Base-by-base conservation (phyloP, 1,140 invertebrate species). In the Phthorimaea operculella region DNA sequence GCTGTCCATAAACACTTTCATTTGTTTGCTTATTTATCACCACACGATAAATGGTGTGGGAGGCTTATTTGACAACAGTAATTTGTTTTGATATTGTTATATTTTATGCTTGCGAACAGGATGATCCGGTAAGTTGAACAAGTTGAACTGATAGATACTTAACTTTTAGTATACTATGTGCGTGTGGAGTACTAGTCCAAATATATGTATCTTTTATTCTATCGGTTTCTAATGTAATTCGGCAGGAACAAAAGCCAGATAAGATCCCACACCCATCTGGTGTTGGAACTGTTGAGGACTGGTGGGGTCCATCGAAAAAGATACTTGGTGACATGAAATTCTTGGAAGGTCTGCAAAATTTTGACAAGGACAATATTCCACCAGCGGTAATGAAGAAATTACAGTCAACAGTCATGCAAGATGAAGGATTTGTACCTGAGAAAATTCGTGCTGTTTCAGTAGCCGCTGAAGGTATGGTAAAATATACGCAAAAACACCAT, bases 341-440 rank as follows among this genome's bases (percentile, higher is more conserved):
- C 76, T 76, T 98, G 18, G 92, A 95, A 57, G 90, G 90, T 21
- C 79, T 98, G 11, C 88, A 96, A 15, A 90, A 93, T 60, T 98
- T 93, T 68, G 96, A 99, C 72, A 98, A 97, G 87, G 98, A 97
- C 72, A 93, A 96, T 74, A 94, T 99, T 72, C 89, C 93, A 9
- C 89, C 91, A 0, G 77, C 87, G 1, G 89, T 95, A 1, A 98
- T 98, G 87, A 90, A 93, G 58, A 94, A 91, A 66, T 90, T 99
- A 53, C 90, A 92, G 15, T 90, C 93, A n/a, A 92, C 90, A 53
- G 92, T 94, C 50, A 83, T 97, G 58, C 90, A 87, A 6, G 94
- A 97, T 64, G 93, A 95, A 62, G 91, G 90, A 42, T 98, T 98
- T 85, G 96, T 98, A 84, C 96, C 96, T 0, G 93, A 95, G 33